These are phyloP conservation scores for Andricus grossulariae DNA, from an alignment of 1,140 invertebrate species.

Conservation along the genomic window DNA sequence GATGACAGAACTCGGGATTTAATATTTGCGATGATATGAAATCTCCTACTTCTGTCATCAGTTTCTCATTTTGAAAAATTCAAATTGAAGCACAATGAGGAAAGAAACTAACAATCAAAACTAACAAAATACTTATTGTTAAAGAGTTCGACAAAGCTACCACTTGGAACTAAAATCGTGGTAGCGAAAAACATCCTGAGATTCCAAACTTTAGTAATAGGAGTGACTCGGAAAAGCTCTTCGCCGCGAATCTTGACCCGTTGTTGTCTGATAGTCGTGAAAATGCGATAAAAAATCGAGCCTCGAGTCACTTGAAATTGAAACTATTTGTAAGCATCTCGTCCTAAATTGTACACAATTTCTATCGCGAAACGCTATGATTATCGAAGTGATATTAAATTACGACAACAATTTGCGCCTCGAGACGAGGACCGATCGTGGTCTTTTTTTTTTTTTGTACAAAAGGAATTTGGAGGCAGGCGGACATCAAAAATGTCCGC, in stretches of 20 bases:
- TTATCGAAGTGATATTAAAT: constrained; percentile 2
- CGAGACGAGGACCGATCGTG: not conserved
- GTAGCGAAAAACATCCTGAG: constrained; percentile 54
- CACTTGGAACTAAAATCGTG: not conserved
- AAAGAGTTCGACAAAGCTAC: constrained; percentile 8
- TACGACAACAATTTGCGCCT: not conserved
- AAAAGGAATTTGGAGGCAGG: constrained; percentile 18
- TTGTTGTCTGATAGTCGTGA: not conserved
- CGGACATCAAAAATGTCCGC: not conserved
- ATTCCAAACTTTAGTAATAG: constrained; percentile 53
- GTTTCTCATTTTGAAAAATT: constrained; percentile 33
- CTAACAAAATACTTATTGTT: constrained; percentile 28
- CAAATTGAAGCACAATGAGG: not conserved
- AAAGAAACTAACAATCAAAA: constrained; percentile 18
- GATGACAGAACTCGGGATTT: not conserved
- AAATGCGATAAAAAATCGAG: constrained; percentile 5
- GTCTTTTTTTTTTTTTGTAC: not conserved
- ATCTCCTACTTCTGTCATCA: not conserved
- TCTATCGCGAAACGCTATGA: constrained; percentile 2
- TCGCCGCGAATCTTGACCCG: not conserved
- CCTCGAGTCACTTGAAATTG: constrained; percentile 17
- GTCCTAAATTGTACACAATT: constrained; percentile 17
- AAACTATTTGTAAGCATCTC: constrained; percentile 18
- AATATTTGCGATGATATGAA: constrained; percentile 10
- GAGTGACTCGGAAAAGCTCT: constrained; percentile 9